A percentile compares a stretch with the other conserved stretches of the same genome.
These are phyloP conservation scores for Brachyptera risi DNA, from an alignment of 2,888 invertebrate species.

Conservation along the genomic window DNA sequence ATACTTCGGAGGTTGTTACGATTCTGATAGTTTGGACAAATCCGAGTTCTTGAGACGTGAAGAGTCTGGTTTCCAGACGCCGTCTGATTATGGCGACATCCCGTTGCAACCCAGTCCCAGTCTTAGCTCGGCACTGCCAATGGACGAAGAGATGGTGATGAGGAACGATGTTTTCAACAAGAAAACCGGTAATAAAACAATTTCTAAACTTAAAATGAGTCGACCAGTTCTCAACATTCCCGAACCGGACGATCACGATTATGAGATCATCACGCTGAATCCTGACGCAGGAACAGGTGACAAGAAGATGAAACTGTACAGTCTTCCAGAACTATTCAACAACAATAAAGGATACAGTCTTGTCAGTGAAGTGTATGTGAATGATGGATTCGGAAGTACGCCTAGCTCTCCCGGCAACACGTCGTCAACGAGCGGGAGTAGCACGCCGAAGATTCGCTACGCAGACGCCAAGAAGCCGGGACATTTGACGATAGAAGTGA, in stretches of 20 bases:
- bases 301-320: slow-evolving; percentile 34
- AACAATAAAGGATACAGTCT: slow-evolving; percentile 54
- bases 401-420: slow-evolving; percentile 43
- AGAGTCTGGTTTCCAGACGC: slow-evolving; percentile 42
- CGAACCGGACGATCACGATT: slow-evolving; percentile 43
- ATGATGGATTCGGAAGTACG: slow-evolving; percentile 54
- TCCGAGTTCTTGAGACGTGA: too few species aligned
- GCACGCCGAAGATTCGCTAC: slow-evolving; percentile 51
- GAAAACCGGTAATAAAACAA: slow-evolving; percentile 54
- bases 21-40: slow-evolving; percentile 64
- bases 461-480: slow-evolving; percentile 64
- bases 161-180: slow-evolving; percentile 68
- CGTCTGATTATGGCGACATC: slow-evolving; percentile 61
- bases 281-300: slow-evolving; percentile 39
- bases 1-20: slow-evolving; percentile 50
- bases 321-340: slow-evolving; percentile 27
- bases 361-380: slow-evolving; percentile 75
- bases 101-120: slow-evolving; percentile 72
- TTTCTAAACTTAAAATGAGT: slow-evolving; percentile 43
- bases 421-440: too few species aligned
- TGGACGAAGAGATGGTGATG: slow-evolving; percentile 78
- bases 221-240: slow-evolving; percentile 31
- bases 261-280: slow-evolving; percentile 44
- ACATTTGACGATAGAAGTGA: slow-evolving; percentile 73
- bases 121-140: slow-evolving; percentile 67